Percentiles rank a stretch among this genome's conserved stretches.
Conservation (phyloP, 2,113 vertebrate species). For the Crotophaga sulcirostris region DNA sequence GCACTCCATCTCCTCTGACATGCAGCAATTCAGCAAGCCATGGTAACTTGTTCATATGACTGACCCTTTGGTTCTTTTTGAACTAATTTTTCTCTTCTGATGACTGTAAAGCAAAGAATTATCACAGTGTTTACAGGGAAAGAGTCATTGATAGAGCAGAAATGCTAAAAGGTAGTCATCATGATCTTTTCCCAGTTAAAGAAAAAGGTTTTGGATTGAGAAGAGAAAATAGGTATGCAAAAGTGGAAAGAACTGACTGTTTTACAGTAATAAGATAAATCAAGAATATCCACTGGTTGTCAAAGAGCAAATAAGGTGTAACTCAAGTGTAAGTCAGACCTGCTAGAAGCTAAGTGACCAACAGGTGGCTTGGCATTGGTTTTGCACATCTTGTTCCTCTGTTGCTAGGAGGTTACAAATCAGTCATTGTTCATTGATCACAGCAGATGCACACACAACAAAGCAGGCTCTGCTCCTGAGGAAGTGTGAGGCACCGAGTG, state of each 20-base stretch:
- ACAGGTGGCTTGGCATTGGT: background rate
- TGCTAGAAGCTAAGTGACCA: background rate
- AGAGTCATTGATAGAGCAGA: background rate
- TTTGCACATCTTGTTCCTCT: background rate
- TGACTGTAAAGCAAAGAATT: background rate
- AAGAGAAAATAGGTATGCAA: background rate
- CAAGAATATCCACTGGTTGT: background rate
- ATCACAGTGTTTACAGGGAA: background rate
- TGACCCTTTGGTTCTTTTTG: background rate
- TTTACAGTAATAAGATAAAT: background rate
- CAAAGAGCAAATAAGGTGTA: background rate
- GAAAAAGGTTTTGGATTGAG: background rate
- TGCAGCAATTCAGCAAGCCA: background rate
- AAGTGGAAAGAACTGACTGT: background rate
- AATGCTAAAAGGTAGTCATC: background rate
- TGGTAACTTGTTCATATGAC: background rate
- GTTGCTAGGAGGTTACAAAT: background rate
- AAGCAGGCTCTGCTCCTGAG: background rate
- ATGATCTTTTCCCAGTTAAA: background rate
- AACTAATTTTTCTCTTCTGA: background rate
- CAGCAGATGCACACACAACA: accelerated
- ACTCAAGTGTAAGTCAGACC: background rate
- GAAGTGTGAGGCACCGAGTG: background rate
- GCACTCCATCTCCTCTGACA: background rate
- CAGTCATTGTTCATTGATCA: background rate